These are phyloP conservation scores for Lagopus leucura DNA, from an alignment of 2,113 vertebrate species.

Conservation along the genomic window DNA sequence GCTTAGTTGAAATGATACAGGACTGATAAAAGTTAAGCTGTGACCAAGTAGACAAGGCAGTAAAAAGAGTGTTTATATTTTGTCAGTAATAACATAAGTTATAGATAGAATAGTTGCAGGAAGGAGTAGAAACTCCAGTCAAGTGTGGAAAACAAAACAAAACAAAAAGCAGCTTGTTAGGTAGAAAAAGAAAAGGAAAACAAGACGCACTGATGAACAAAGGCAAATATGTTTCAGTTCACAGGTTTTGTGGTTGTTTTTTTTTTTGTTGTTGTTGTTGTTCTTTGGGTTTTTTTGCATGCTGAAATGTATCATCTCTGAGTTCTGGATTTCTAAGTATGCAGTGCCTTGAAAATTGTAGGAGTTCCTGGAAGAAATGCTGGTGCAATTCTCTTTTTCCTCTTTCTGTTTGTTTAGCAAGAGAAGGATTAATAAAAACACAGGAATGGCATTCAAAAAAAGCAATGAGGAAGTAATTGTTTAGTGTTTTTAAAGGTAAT, in stretches of 20 bases:
- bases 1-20: neutral
- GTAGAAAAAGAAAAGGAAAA: slow-evolving; percentile 15
- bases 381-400: neutral
- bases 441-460: neutral
- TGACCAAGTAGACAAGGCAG: slow-evolving; percentile 22
- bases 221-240: slow-evolving; percentile 29
- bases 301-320: slow-evolving; percentile 31
- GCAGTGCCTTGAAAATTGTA: slow-evolving; percentile 14
- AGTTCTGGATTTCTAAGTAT: slow-evolving; percentile 9
- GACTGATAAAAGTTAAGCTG: slow-evolving; percentile 35
- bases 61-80: slow-evolving; percentile 2
- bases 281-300: neutral
- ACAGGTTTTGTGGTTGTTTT: neutral
- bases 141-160: slow-evolving; percentile 36
- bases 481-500: neutral
- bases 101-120: neutral
- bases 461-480: neutral
- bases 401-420: neutral
- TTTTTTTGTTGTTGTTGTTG: too few relatives aligned
- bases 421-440: neutral
- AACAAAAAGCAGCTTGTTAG: neutral
- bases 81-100: slow-evolving; percentile 27
- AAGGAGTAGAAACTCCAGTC: slow-evolving; percentile 9
- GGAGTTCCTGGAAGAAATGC: neutral
- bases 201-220: slow-evolving; percentile 31